A percentile compares a stretch with the other conserved stretches of the same genome.
Evolutionary conservation across 2,113 vertebrate species (phyloP).

Genomic region (Sterrhoptilus dennistouni): DNA sequence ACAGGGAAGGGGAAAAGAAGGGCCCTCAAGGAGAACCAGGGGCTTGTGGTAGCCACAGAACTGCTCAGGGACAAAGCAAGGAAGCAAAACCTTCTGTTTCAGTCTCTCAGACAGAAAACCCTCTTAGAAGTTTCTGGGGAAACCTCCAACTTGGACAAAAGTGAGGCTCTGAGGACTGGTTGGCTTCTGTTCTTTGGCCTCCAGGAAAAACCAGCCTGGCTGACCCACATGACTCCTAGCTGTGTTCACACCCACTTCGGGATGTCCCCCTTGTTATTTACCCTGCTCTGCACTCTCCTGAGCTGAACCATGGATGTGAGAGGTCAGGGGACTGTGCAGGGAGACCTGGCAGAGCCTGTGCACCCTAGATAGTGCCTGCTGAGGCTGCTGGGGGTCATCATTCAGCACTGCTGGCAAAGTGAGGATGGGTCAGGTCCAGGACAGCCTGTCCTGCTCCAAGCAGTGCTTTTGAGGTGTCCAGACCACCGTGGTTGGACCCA

Average conservation of each 20-base stretch:
- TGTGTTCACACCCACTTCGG: background rate
- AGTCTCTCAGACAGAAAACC: background rate
- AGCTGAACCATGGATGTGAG: background rate
- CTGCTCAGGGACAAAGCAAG: background rate
- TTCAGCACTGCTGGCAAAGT: background rate
- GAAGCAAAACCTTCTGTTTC: background rate
- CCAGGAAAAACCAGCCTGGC: background rate
- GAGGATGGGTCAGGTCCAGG: background rate
- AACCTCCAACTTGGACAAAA: background rate
- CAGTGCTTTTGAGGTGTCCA: background rate
- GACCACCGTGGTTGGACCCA: background rate
- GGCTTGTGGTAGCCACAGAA: too few relatives aligned
- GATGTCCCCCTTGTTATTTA: background rate
- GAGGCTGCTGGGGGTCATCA: background rate
- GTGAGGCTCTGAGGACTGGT: background rate
- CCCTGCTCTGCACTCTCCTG: background rate
- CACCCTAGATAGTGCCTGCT: background rate
- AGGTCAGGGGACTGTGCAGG: background rate
- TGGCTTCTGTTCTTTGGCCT: background rate
- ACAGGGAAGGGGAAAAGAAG: background rate
- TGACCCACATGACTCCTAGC: background rate
- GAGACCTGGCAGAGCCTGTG: rapidly evolving
- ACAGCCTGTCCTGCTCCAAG: background rate
- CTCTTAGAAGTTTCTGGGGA: background rate
- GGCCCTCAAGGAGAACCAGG: background rate